Conservation (phyloP, 2,113 vertebrate genomes). For the Nematolebias whitei region DNA sequence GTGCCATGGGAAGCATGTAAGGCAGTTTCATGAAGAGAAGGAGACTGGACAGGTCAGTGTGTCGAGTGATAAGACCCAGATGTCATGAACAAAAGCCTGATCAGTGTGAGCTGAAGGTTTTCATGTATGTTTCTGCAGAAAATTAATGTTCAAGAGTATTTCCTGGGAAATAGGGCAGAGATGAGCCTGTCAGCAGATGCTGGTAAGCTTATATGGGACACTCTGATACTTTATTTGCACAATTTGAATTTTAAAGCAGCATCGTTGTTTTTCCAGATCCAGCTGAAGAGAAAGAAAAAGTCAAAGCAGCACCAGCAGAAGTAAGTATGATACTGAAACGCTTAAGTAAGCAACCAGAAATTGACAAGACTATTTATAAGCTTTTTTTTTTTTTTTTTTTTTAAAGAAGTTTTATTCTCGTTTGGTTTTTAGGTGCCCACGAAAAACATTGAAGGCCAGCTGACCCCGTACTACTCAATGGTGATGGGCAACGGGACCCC, state of each 20-base stretch:
- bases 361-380: neutral
- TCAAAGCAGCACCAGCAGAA: conserved; percentile 62
- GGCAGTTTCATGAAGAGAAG: conserved; percentile 98
- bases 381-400: neutral
- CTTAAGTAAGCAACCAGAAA: too few species aligned
- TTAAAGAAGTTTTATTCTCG: too few species aligned
- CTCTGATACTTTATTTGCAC: neutral
- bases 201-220: conserved; percentile 76
- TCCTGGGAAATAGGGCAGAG: conserved; percentile 86
- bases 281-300: conserved; percentile 52
- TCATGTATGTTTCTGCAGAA: conserved; percentile 80
- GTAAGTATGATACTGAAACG: conserved; percentile 47
- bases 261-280: conserved; percentile 45
- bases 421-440: conserved; percentile 70
- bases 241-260: neutral
- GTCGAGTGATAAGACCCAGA: conserved; percentile 2
- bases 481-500: conserved; percentile 95
- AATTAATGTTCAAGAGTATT: conserved; percentile 95
- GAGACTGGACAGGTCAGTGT: conserved; percentile 92
- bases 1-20: conserved; percentile 94
- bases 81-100: conserved; percentile 2
- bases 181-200: conserved; percentile 80
- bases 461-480: conserved; percentile 91
- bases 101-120: neutral
- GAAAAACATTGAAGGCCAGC: conserved; percentile 98